phyloP scores from a whole-genome alignment of 2,113 vertebrate genomes.

The Excalfactoria chinensis region DNA sequence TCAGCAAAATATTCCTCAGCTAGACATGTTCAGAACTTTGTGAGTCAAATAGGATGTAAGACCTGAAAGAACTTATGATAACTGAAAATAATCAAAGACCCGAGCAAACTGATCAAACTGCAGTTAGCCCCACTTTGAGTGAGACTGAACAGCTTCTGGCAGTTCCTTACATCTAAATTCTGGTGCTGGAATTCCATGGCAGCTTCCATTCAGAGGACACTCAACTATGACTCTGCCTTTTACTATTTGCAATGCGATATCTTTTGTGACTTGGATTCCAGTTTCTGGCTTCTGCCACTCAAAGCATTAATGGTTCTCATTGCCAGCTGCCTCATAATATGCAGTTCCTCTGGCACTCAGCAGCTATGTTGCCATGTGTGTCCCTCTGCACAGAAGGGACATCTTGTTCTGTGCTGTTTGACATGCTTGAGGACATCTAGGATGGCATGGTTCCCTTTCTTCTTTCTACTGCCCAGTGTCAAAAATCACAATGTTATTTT shows the following conservation, averaged over 20 bases:
- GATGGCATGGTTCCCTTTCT: background rate
- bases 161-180: background rate
- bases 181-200: background rate
- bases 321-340: background rate
- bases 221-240: background rate
- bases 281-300: background rate
- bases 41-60: background rate
- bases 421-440: background rate
- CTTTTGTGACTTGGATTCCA: background rate
- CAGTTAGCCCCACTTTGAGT: background rate
- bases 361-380: background rate
- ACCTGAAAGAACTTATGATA: background rate
- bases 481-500: background rate
- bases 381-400: background rate
- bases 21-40: background rate
- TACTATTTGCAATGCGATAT: background rate
- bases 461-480: background rate
- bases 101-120: background rate
- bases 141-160: background rate
- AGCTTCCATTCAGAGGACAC: background rate
- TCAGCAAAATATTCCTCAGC: background rate
- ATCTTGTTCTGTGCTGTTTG: background rate
- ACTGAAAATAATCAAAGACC: background rate
- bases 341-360: background rate
- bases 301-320: background rate